Evolutionary conservation across 2,888 invertebrate genomes (phyloP).

Genomic region (Augochlorella aurata): DNA sequence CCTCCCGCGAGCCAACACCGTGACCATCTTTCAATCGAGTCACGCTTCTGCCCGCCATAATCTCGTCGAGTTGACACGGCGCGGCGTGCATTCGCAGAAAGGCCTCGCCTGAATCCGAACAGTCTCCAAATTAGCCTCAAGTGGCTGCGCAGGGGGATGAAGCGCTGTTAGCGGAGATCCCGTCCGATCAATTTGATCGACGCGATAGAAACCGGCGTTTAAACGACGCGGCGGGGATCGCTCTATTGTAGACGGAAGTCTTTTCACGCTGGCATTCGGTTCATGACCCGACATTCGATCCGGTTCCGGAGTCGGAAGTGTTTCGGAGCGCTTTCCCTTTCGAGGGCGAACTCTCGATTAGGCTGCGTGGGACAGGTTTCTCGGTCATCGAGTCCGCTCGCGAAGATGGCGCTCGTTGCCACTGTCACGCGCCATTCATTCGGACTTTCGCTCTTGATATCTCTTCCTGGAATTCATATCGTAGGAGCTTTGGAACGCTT

Average conservation of each 20-base stretch:
- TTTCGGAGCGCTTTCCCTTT: conserved; percentile 55
- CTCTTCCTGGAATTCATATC: conserved; percentile 51
- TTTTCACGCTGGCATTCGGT: background rate
- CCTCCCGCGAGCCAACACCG: background rate
- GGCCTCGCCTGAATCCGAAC: background rate
- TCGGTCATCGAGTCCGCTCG: conserved; percentile 35
- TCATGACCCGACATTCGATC: conserved; percentile 15
- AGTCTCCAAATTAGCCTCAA: background rate
- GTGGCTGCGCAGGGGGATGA: background rate
- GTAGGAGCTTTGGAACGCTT: conserved; percentile 47
- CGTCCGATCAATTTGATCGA: background rate
- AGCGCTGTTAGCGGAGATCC: background rate
- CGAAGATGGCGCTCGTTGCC: conserved; percentile 50
- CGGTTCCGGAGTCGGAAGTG: conserved; percentile 48
- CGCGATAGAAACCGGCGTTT: background rate
- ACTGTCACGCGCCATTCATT: conserved; percentile 22
- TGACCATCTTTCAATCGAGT: conserved; percentile 19
- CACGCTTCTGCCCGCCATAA: conserved; percentile 12
- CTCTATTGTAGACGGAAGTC: background rate
- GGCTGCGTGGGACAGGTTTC: conserved; percentile 18
- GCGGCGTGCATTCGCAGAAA: background rate
- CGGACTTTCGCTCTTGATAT: conserved; percentile 32
- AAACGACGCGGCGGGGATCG: too few species aligned
- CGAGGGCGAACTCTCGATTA: conserved; percentile 30
- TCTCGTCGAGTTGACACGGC: background rate